phyloP scores from a whole-genome alignment of 1,140 invertebrate genomes.

The Zelostemma sp. region DNA sequence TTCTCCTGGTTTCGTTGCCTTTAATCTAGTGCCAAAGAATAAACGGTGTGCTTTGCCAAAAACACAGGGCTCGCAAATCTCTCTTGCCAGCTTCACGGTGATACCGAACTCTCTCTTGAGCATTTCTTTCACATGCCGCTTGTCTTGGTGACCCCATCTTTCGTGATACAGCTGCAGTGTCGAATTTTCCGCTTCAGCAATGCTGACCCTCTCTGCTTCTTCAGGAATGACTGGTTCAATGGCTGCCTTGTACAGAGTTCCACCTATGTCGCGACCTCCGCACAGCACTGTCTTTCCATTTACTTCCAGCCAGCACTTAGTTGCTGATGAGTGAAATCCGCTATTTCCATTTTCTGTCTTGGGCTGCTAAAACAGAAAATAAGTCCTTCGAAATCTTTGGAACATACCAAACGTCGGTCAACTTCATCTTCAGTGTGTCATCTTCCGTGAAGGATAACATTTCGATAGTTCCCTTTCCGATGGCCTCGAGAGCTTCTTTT shows the following conservation, averaged over 20 bases:
- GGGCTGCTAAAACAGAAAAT: constrained; percentile 54
- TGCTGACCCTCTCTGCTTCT: constrained; percentile 4
- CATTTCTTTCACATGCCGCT: constrained; percentile 46
- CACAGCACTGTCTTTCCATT: constrained; percentile 25
- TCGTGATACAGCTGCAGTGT: constrained; percentile 48
- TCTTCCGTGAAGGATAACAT: constrained; percentile 30
- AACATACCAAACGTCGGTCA: constrained; percentile 53
- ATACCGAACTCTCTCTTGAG: constrained; percentile 40
- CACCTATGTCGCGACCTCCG: constrained; percentile 32
- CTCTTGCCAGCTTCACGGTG: constrained; percentile 36
- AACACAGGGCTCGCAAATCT: constrained; percentile 54
- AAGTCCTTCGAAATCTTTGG: constrained; percentile 50
- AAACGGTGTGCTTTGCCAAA: constrained; percentile 53
- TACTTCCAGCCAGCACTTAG: constrained; percentile 27
- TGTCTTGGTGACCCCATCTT: constrained; percentile 53
- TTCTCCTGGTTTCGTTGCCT: constrained; percentile 44
- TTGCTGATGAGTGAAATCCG: constrained; percentile 38
- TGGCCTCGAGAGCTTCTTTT: constrained; percentile 22
- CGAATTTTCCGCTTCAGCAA: constrained; percentile 10
- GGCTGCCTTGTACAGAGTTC: constrained; percentile 39
- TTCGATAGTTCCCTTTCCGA: constrained; percentile 46
- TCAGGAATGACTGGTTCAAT: constrained; percentile 36
- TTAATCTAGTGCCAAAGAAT: constrained; percentile 48
- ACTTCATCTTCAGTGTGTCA: constrained; percentile 25
- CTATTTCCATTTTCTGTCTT: constrained; percentile 47